Percentiles rank a stretch among this genome's conserved stretches.
Evolutionary conservation across 2,888 invertebrate genomes (phyloP).

Genomic region (Siphlonurus alternatus): DNA sequence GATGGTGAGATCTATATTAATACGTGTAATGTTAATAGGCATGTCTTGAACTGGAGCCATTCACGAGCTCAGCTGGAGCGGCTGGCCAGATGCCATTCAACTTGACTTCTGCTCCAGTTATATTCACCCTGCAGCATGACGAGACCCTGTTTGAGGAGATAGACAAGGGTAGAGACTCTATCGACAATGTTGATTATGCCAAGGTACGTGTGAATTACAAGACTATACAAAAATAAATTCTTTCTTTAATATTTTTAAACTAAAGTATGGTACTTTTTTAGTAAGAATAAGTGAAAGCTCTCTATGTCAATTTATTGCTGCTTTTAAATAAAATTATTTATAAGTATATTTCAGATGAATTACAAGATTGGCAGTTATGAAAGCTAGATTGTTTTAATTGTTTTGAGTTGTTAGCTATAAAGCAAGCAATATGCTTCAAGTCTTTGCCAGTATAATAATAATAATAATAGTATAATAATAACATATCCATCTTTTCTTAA

Average conservation of each 20-base stretch:
- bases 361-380: too few relatives aligned
- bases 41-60: conserved; percentile 54
- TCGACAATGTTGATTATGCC: conserved; percentile 47
- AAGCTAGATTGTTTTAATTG: too few relatives aligned
- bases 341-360: too few relatives aligned
- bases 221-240: not conserved
- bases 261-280: not conserved
- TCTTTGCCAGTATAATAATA: too few relatives aligned
- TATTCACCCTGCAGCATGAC: conserved; percentile 62
- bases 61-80: conserved; percentile 20
- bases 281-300: not conserved
- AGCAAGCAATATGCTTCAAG: too few relatives aligned
- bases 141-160: conserved; percentile 49
- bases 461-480: too few relatives aligned
- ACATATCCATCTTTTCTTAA: too few relatives aligned
- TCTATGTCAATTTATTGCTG: not conserved
- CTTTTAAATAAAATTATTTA: not conserved
- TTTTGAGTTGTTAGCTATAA: too few relatives aligned
- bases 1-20: too few relatives aligned
- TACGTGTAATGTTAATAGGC: too few relatives aligned
- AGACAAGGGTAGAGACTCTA: conserved; percentile 45
- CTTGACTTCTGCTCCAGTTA: conserved; percentile 63
- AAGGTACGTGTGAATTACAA: conserved; percentile 21
- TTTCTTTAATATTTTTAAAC: not conserved
- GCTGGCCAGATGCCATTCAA: conserved; percentile 36